These are phyloP conservation scores for Rissa tridactyla DNA, from an alignment of 2,113 vertebrate genomes.

Conservation along the genomic window DNA sequence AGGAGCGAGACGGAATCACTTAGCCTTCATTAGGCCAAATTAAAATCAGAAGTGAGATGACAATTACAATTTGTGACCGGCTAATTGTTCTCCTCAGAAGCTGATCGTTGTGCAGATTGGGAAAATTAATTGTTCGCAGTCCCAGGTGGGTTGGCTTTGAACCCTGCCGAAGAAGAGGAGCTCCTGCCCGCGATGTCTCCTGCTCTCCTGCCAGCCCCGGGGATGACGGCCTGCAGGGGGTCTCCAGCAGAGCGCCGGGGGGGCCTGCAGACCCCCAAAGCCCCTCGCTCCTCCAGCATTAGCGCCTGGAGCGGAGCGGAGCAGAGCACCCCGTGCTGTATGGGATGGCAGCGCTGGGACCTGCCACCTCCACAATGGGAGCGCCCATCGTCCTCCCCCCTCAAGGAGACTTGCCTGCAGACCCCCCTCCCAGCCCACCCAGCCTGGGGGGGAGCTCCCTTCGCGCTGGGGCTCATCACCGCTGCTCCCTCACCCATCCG, in stretches of 20 bases:
- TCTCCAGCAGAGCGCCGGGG: neutral
- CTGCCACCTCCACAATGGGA: fast-evolving
- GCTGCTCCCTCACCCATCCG: neutral
- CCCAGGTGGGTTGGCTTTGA: conserved; percentile 67
- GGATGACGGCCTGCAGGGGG: neutral
- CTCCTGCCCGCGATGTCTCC: neutral
- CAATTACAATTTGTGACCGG: conserved; percentile 75
- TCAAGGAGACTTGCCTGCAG: fast-evolving
- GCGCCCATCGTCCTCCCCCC: fast-evolving
- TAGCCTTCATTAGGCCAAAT: conserved; percentile 77
- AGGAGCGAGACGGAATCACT: conserved; percentile 53
- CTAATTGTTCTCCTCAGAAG: conserved; percentile 72
- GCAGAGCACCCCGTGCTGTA: neutral
- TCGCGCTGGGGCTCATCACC: fast-evolving
- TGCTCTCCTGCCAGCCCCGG: neutral
- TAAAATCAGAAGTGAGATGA: conserved; percentile 77
- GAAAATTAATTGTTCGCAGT: conserved; percentile 68
- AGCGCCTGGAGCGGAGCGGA: fast-evolving
- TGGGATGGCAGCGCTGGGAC: neutral
- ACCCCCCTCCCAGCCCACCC: neutral
- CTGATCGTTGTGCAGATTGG: conserved; percentile 61
- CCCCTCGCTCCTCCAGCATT: neutral
- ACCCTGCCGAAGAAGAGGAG: neutral
- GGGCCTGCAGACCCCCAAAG: neutral
- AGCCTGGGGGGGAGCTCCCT: neutral